These are phyloP conservation scores for Orchesellides sinensis DNA, from an alignment of 2,888 invertebrate species.

Conservation along the genomic window DNA sequence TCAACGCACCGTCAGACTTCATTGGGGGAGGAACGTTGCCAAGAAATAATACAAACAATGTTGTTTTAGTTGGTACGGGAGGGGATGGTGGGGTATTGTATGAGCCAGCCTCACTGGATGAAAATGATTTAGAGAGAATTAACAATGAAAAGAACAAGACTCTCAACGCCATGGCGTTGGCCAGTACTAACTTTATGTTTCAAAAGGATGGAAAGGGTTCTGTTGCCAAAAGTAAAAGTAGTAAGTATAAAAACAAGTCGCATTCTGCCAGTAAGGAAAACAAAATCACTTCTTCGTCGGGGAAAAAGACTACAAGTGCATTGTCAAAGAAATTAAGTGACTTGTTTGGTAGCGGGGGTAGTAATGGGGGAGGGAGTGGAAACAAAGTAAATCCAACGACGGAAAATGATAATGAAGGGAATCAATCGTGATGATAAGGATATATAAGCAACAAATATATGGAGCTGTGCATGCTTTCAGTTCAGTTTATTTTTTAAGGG, in stretches of 20 bases:
- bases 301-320: constrained; percentile 6
- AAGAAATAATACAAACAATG: constrained; percentile 1
- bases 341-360: constrained; percentile 39
- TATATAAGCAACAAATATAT: neutral
- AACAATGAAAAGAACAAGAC: constrained; percentile 62
- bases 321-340: constrained; percentile 38
- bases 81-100: constrained; percentile 37
- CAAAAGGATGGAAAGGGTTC: neutral
- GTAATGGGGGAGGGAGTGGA: constrained; percentile 28
- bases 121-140: constrained; percentile 57
- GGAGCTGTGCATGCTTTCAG: too few species aligned
- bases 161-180: constrained; percentile 43
- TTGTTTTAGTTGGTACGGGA: neutral
- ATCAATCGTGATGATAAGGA: neutral
- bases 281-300: neutral
- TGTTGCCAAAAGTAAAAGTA: constrained; percentile 10
- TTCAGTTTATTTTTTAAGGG: too few species aligned
- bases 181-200: constrained; percentile 24
- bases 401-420: neutral
- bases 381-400: constrained; percentile 1
- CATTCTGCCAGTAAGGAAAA: constrained; percentile 3
- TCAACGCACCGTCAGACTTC: constrained; percentile 65
- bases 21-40: constrained; percentile 54
- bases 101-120: constrained; percentile 17
- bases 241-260: constrained; percentile 23